A percentile compares a stretch with the other conserved stretches of the same genome.
phyloP scores from a whole-genome alignment of 2,113 vertebrate genomes.

The Coracopsis vasa region DNA sequence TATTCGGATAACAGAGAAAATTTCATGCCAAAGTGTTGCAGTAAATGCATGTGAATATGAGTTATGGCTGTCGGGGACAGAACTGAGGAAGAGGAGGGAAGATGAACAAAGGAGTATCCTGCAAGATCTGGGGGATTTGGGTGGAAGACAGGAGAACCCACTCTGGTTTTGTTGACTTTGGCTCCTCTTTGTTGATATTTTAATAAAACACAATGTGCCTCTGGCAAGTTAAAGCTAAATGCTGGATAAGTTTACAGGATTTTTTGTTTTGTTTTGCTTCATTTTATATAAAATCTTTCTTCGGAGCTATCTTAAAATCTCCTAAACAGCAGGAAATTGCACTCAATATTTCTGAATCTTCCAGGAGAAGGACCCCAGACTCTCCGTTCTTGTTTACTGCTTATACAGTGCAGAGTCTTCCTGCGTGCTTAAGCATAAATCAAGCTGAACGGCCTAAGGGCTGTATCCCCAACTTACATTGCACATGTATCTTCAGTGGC shows the following conservation, averaged over 20 bases:
- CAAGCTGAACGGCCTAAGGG: not conserved
- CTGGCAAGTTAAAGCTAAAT: constrained; percentile 53
- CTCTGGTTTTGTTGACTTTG: constrained; percentile 49
- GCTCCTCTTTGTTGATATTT: constrained; percentile 46
- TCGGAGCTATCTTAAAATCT: constrained; percentile 46
- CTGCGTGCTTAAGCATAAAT: constrained; percentile 25
- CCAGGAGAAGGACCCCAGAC: constrained; percentile 28
- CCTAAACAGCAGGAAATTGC: constrained; percentile 63
- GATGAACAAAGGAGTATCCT: not conserved
- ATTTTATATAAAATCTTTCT: constrained; percentile 52
- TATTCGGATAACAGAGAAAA: not conserved
- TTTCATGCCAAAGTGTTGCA: not conserved
- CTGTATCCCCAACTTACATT: not conserved
- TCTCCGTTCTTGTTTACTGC: not conserved
- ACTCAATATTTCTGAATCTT: constrained; percentile 43
- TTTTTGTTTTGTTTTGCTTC: constrained; percentile 51
- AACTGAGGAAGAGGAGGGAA: not conserved
- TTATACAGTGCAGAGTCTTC: not conserved
- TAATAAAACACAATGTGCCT: constrained; percentile 62
- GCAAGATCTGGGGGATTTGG: not conserved
- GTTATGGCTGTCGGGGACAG: not conserved
- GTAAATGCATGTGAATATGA: not conserved
- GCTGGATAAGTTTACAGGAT: constrained; percentile 36
- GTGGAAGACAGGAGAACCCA: not conserved
- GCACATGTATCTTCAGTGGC: not conserved